Evolutionary conservation across 1,140 invertebrate genomes (phyloP).

Genomic region (Papilio polyxenes): DNA sequence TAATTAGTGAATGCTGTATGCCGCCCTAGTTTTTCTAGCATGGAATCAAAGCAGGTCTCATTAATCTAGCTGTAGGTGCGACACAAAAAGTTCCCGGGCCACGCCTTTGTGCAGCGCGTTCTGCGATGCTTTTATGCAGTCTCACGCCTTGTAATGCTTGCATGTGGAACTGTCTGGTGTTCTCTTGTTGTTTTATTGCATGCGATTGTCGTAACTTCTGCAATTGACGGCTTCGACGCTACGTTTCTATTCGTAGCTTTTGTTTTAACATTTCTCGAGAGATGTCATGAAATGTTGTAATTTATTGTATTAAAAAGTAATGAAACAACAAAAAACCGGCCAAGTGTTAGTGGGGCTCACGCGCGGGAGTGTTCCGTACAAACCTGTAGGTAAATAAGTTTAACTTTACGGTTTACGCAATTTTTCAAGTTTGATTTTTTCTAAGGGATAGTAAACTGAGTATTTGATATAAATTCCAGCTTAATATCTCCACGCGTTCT

Average conservation of each 20-base stretch:
- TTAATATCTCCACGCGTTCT: no score
- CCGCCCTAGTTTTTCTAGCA: slow-evolving; percentile 4
- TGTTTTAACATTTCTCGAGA: background rate
- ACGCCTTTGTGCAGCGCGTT: slow-evolving; percentile 6
- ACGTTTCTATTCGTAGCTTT: background rate
- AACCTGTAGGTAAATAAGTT: no score
- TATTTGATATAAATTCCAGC: no score
- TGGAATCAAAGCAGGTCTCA: slow-evolving; percentile 26
- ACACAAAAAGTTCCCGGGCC: slow-evolving; percentile 19
- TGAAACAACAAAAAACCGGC: no score
- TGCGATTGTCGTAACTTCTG: slow-evolving; percentile 16
- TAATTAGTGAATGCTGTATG: slow-evolving; percentile 2
- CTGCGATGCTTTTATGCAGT: slow-evolving; percentile 7
- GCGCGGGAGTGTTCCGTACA: no score
- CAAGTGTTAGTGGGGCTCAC: no score
- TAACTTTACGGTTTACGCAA: no score
- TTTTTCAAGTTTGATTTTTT: no score
- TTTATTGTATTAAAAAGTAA: background rate
- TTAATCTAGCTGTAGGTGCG: slow-evolving; percentile 24
- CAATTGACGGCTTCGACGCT: background rate
- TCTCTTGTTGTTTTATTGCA: slow-evolving; percentile 27
- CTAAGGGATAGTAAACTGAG: no score
- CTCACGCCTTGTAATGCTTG: slow-evolving; percentile 5
- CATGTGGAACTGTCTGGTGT: slow-evolving; percentile 1
- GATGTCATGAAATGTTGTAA: background rate